Percentiles rank a stretch among this genome's conserved stretches.
Evolutionary conservation across 2,797 vertebrate species (phyloP).

Genomic region (Peromyscus nudipes): DNA sequence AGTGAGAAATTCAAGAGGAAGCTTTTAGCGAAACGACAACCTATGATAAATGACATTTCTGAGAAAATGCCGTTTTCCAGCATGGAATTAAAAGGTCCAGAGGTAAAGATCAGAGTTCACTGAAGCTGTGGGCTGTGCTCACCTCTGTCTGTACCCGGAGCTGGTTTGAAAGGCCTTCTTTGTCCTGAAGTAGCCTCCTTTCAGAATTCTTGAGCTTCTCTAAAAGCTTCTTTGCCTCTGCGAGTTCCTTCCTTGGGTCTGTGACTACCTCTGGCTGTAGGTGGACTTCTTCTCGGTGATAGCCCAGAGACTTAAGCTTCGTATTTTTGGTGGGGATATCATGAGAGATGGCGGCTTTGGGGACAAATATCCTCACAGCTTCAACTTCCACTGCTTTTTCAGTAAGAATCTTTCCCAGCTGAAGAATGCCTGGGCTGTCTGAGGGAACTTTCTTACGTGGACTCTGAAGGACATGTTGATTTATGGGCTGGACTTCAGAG

Average conservation of each 20-base stretch:
- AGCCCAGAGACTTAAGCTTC: constrained; percentile 86
- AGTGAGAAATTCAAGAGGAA: constrained; percentile 7
- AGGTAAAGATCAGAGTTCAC: background rate
- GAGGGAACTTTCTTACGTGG: constrained; percentile 85
- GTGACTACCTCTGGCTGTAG: constrained; percentile 86
- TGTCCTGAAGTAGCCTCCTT: constrained; percentile 95
- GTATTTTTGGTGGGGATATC: constrained; percentile 87
- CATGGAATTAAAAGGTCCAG: background rate
- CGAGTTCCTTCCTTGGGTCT: constrained; percentile 89
- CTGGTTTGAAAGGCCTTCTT: constrained; percentile 97
- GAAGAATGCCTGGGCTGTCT: constrained; percentile 93
- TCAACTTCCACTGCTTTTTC: constrained; percentile 95
- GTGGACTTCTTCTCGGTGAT: constrained; percentile 89
- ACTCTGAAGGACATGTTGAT: constrained; percentile 81
- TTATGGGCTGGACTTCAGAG: constrained; percentile 75
- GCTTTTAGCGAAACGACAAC: background rate
- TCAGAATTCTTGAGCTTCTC: constrained; percentile 97
- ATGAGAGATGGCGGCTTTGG: constrained; percentile 94
- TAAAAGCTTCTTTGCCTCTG: constrained; percentile 91
- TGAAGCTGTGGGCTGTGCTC: constrained; percentile 48
- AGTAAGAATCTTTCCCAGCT: constrained; percentile 93
- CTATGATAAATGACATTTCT: background rate
- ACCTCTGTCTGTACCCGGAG: constrained; percentile 98
- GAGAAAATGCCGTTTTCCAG: background rate
- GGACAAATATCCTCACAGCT: constrained; percentile 95